Base-by-base conservation (phyloP, 37 sponge, comb jelly and placozoan genomes). In the Aphrocallistes beatrix region DNA sequence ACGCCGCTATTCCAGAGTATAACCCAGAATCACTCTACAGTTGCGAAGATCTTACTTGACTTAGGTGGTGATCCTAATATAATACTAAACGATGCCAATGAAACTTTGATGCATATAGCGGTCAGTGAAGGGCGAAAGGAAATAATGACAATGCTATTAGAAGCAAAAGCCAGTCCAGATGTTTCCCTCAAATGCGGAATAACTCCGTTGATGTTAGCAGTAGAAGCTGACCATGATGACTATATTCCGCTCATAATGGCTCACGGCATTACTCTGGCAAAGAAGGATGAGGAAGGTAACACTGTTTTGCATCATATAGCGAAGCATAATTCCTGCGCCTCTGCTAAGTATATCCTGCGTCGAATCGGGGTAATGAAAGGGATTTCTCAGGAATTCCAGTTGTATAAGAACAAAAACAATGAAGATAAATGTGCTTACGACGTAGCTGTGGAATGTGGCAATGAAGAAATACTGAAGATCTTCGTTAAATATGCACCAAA, bases 161-260 rank as follows among this genome's bases (percentile, higher is more conserved):
- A 60, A 13, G 75, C 75, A 60, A 60, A 60, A 28, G 75, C 75
- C 10, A 3, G 75, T 3, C 75, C 75, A 60, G 75, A 60, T 28
- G 75, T 25, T 8, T 8, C 75, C 25, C 34, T 60, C 28, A 21
- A 30, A 32, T 25, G n/a, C n/a, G 75, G 75, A 13, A 60, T 30
- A 60, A 60, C 75, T 60, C 75, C 75, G n/a, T 28, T 60, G 21
- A 60, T 60, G 75, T 30, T 60, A 32, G 75, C 75, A 19, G 75
- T 60, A 28, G 28, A 60, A 60, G 75, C 8, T 60, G 75, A 60
- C n/a, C 75, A 30, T 60, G 75, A 21, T 28, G 75, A 60, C n/a
- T 60, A 60, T 60, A 60, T 60, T 28, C 75, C 75, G n/a, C n/a
- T 60, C 6, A 60, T 60, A 60, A 60, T 60, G 75, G 75, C 75